Base-by-base conservation (phyloP, 2,113 vertebrate species). In the Tachysurus fulvidraco region DNA sequence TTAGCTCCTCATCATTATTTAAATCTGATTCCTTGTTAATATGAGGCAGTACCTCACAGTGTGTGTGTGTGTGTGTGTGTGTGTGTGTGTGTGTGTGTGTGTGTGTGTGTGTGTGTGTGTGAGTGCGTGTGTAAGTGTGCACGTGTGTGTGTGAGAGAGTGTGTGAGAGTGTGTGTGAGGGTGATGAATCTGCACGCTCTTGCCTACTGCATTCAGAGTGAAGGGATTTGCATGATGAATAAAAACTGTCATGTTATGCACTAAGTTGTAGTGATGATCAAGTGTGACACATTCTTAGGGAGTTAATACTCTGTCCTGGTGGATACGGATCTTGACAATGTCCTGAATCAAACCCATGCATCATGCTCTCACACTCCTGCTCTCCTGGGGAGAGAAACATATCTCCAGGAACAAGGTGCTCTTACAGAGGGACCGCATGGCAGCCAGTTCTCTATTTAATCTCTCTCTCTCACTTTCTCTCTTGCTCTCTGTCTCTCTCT, bases 171-270 rank as follows among this genome's bases (percentile, higher is more conserved):
- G 36, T 36, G 36, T 36, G 36, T 36, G 36, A 36, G 36, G 36
- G 36, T 77, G 28, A 79, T 62, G 57, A 87, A 44, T 74, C 69
- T 62, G 41, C 65, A 84, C 30, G 44, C 59, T 36, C 36, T 54
- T 82, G 59, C 84, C 25, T 50, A 50, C 84, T 84, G 83, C 83
- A 78, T n/a, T 79, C 83, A 23, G 84, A 41, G 28, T 55, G 54
- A 84, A 84, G 36, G 36, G 83, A 85, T 79, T 79, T 85, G 44
- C 57, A 74, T 64, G 85, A 46, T 77, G 54, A 87, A 83, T 83
- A 64, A 83, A 87, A 78, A 16, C 44, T 62, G 41, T 54, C 60
- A 67, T 79, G 41, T 54, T 65, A 54, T 25, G 84, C 59, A 41
- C 36, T 50, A 14, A 52, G 60, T 79, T 67, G 30, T 67, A 79